A percentile compares a stretch with the other conserved stretches of the same genome.
Conservation (phyloP, 2,888 invertebrate genomes). For the Yponomeuta plumbellus region DNA sequence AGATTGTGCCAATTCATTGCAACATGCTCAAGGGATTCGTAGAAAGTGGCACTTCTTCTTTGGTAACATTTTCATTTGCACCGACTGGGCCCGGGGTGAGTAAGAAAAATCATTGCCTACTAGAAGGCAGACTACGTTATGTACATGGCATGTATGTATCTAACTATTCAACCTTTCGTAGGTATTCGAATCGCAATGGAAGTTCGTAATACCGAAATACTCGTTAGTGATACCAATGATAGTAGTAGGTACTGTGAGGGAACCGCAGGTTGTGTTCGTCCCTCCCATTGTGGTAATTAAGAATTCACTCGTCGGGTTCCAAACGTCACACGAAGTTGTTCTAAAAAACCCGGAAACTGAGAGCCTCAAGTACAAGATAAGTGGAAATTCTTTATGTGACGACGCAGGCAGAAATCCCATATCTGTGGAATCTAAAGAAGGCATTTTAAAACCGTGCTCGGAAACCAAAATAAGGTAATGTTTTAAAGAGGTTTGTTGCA, state of each 20-base stretch:
- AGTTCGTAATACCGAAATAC: constrained; percentile 76
- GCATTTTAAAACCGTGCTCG: constrained; percentile 60
- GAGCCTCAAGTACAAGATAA: constrained; percentile 68
- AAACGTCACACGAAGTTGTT: constrained; percentile 52
- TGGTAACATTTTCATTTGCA: constrained; percentile 79
- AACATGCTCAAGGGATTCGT: constrained; percentile 75
- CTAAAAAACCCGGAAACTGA: constrained; percentile 75
- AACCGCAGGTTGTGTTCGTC: constrained; percentile 78
- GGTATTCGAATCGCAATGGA: constrained; percentile 81
- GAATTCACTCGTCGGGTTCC: constrained; percentile 78
- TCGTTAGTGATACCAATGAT: constrained; percentile 74
- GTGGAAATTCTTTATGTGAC: constrained; percentile 71
- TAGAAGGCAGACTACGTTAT: too few species aligned
- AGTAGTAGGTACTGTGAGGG: constrained; percentile 78
- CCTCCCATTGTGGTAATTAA: constrained; percentile 77
- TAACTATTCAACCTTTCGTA: constrained; percentile 25
- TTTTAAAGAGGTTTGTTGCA: not conserved
- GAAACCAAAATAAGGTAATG: constrained; percentile 72
- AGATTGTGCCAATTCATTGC: constrained; percentile 77
- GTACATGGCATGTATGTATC: not conserved
- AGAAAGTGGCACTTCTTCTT: constrained; percentile 74
- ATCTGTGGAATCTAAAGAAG: constrained; percentile 65
- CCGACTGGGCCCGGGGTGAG: constrained; percentile 76
- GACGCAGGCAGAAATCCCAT: constrained; percentile 73
- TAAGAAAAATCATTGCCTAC: too few species aligned